Percentiles rank a stretch among this genome's conserved stretches.
phyloP scores from a whole-genome alignment of 2,797 vertebrate genomes.

The Holocentrus rufus region DNA sequence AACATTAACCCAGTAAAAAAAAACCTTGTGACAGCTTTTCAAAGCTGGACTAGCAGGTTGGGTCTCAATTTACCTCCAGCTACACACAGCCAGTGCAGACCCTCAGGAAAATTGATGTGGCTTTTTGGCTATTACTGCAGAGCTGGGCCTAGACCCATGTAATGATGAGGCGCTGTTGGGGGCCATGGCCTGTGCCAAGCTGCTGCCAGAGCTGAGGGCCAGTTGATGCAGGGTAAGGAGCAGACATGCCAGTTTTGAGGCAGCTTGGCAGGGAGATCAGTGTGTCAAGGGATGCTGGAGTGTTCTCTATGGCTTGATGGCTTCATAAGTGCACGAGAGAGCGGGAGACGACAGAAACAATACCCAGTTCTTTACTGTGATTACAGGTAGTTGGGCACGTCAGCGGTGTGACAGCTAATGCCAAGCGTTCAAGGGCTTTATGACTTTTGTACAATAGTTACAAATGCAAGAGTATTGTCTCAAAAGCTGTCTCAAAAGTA shows the following conservation, averaged over 20 bases:
- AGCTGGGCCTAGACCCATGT: slow-evolving; percentile 63
- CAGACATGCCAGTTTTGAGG: slow-evolving; percentile 64
- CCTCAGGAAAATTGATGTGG: slow-evolving; percentile 52
- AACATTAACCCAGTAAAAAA: slow-evolving; percentile 65
- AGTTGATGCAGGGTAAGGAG: slow-evolving; percentile 64
- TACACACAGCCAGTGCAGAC: slow-evolving; percentile 33
- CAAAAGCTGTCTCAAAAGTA: slow-evolving; percentile 30
- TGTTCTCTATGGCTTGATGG: slow-evolving; percentile 36
- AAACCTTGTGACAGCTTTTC: slow-evolving; percentile 59
- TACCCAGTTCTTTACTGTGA: slow-evolving; percentile 32
- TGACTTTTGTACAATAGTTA: slow-evolving; percentile 17
- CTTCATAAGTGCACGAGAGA: slow-evolving; percentile 30
- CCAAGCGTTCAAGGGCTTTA: slow-evolving; percentile 25
- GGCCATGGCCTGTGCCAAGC: slow-evolving; percentile 66
- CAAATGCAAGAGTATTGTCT: neutral
- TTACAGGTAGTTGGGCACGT: slow-evolving; percentile 20
- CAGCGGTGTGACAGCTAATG: slow-evolving; percentile 16
- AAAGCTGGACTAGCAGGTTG: slow-evolving; percentile 51
- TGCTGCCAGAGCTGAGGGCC: slow-evolving; percentile 65
- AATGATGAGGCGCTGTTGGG: slow-evolving; percentile 66
- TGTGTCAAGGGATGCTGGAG: slow-evolving; percentile 53
- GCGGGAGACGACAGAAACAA: slow-evolving; percentile 15
- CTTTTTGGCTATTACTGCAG: slow-evolving; percentile 64
- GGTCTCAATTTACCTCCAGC: slow-evolving; percentile 50
- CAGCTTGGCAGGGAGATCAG: slow-evolving; percentile 62